Conservation (phyloP, 2,797 vertebrate species). For the Threskiornis aethiopicus region DNA sequence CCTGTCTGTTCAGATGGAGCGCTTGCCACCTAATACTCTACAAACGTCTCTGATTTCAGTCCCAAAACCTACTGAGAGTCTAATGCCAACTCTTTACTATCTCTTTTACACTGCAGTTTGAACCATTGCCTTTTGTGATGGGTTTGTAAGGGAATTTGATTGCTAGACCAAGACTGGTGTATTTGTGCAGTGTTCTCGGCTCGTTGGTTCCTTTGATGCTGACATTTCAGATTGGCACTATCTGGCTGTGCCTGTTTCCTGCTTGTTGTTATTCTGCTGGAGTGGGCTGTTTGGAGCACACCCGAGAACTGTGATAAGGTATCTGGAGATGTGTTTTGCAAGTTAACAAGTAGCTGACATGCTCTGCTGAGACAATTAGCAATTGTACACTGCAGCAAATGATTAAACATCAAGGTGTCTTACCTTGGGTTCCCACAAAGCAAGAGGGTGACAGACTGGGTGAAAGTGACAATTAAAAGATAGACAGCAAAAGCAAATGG, state of each 20-base stretch:
- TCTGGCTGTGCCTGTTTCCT: neutral
- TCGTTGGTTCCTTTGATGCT: neutral
- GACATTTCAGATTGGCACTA: neutral
- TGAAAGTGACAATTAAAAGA: neutral
- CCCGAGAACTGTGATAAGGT: neutral
- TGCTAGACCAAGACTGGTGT: neutral
- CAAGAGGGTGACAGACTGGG: neutral
- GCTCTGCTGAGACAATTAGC: neutral
- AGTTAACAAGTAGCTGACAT: neutral
- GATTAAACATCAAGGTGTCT: neutral
- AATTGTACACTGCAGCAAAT: neutral
- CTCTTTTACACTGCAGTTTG: neutral
- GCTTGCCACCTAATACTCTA: neutral
- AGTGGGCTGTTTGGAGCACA: neutral
- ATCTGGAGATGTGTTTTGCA: neutral
- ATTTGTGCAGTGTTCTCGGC: neutral
- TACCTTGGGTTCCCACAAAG: neutral
- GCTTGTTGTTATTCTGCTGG: neutral
- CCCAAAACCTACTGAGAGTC: neutral
- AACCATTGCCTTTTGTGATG: neutral
- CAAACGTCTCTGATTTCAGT: neutral
- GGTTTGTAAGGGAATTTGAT: neutral
- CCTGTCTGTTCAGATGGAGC: neutral
- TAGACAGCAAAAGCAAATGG: neutral
- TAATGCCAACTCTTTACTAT: neutral